Evolutionary conservation across 2,797 vertebrate species (phyloP).

Genomic region (Neomorphus geoffroyi): DNA sequence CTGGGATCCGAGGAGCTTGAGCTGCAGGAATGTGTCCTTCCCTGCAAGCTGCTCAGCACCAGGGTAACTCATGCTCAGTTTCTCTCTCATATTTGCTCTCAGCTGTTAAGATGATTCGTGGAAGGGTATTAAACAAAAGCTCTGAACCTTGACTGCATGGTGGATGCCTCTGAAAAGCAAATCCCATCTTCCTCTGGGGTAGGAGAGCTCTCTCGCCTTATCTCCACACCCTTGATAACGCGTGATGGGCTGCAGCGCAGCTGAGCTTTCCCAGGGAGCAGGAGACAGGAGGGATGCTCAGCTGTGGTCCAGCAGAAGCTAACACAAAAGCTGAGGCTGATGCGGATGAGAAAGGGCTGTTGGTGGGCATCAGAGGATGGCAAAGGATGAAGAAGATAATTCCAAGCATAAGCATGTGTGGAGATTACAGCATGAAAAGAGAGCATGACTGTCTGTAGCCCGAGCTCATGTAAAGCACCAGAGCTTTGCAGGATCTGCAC

Average conservation of each 20-base stretch:
- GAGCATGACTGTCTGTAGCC: neutral
- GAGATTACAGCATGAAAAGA: neutral
- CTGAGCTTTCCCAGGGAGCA: neutral
- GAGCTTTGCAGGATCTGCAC: neutral
- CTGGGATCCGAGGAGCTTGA: neutral
- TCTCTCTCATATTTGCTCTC: neutral
- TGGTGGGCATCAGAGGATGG: neutral
- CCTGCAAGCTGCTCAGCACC: neutral
- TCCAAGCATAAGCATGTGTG: neutral
- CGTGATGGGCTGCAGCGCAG: rapidly evolving
- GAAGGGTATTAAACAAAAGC: neutral
- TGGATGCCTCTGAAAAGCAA: neutral
- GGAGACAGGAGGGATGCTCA: rapidly evolving
- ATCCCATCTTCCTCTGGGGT: neutral
- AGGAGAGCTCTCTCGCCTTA: neutral
- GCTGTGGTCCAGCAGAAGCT: neutral
- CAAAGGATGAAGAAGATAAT: neutral
- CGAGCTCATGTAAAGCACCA: neutral
- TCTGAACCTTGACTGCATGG: neutral
- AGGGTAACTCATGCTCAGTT: neutral
- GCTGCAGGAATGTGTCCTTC: rapidly evolving
- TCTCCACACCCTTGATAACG: rapidly evolving
- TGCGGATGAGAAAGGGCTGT: rapidly evolving
- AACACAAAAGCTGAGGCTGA: rapidly evolving
- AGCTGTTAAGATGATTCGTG: neutral